A percentile compares a stretch with the other conserved stretches of the same genome.
Conservation (phyloP, 2,113 vertebrate species). For the Anguilla japonica region DNA sequence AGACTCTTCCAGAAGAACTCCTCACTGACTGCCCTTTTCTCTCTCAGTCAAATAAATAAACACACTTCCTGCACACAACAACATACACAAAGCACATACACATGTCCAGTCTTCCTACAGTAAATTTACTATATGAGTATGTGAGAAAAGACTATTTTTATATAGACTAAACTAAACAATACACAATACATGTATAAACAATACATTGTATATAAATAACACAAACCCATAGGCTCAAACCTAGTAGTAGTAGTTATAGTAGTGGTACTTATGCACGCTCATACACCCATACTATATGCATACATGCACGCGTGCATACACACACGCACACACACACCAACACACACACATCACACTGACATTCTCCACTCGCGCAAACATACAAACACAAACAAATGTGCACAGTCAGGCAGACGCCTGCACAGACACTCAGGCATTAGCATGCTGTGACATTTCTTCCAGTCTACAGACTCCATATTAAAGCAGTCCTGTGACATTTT, state of each 20-base stretch:
- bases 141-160: not conserved
- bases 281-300: not conserved
- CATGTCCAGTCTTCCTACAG: not conserved
- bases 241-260: no score
- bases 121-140: not conserved
- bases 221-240: no score
- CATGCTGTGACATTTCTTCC: constrained; percentile 4
- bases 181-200: no score
- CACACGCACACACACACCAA: not conserved
- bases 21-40: not conserved
- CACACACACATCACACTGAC: not conserved
- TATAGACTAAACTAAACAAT: no score
- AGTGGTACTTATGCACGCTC: not conserved
- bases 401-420: not conserved
- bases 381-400: not conserved
- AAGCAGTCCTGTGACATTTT: not conserved
- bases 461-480: not conserved
- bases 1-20: no score
- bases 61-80: not conserved
- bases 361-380: not conserved
- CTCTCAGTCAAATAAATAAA: not conserved
- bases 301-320: not conserved
- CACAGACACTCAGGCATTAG: not conserved
- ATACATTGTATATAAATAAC: no score
- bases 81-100: not conserved